Evolutionary conservation across 2,113 vertebrate genomes (phyloP).

Genomic region (Saccopteryx bilineata): DNA sequence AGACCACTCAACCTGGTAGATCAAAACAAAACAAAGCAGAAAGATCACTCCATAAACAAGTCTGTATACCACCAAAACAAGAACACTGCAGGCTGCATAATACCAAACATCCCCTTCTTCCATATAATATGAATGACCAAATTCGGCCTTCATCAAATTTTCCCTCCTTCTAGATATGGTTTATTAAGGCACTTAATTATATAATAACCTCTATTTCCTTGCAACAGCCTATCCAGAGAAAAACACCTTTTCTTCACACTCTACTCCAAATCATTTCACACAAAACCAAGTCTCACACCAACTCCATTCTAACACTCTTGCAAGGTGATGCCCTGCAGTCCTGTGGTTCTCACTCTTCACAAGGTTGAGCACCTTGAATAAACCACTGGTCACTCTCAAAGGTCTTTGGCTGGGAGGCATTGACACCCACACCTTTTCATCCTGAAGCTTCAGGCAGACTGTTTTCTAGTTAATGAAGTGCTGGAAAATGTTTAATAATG

Average conservation of each 20-base stretch:
- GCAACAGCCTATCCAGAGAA: not conserved
- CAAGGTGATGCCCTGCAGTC: rapidly evolving
- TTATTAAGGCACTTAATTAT: not conserved
- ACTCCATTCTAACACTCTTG: not conserved
- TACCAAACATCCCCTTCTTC: not conserved
- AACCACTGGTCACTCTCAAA: rapidly evolving
- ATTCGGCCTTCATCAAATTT: not conserved
- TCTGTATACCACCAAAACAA: not conserved
- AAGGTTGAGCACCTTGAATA: too few species aligned
- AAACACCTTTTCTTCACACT: not conserved
- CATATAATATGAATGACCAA: not conserved
- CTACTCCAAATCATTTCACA: not conserved
- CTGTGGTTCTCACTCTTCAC: rapidly evolving
- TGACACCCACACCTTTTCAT: not conserved
- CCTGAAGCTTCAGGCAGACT: not conserved
- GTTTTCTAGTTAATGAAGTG: not conserved
- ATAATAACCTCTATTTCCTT: not conserved
- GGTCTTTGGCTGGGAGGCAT: not conserved
- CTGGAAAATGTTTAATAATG: not conserved
- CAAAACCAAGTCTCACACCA: not conserved
- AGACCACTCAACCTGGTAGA: not conserved
- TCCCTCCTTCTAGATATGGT: not conserved
- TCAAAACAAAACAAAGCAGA: not conserved
- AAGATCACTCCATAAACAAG: not conserved
- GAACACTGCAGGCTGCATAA: not conserved